Evolutionary conservation across 37 sponge, comb jelly and placozoan species (phyloP).

Genomic region (Bolinopsis microptera): DNA sequence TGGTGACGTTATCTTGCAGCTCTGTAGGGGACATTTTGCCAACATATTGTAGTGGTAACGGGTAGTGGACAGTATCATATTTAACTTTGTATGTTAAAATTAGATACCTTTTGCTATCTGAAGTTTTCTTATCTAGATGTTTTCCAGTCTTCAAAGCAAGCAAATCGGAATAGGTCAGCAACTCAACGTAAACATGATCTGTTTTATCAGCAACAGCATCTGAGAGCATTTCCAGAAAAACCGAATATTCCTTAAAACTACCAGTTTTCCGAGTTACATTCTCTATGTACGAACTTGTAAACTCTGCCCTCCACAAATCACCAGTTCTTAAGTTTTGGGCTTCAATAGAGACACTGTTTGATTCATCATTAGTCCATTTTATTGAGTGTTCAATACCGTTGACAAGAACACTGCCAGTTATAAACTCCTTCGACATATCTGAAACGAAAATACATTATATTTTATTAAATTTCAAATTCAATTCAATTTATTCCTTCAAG

Average conservation of each 20-base stretch:
- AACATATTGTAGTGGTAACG: neutral
- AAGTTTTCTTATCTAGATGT: neutral
- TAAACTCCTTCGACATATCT: neutral
- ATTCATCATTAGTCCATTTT: neutral
- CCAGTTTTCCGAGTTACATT: conserved; percentile 24
- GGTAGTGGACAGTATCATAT: conserved; percentile 58
- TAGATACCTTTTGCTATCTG: conserved; percentile 35
- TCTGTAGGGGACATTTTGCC: conserved; percentile 52
- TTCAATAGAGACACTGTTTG: neutral
- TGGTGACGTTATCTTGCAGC: conserved; percentile 45
- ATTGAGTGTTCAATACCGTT: neutral
- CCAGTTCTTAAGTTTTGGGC: conserved; percentile 48
- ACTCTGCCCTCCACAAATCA: conserved; percentile 48
- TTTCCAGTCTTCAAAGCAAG: neutral
- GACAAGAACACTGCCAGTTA: neutral
- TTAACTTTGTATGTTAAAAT: conserved; percentile 51
- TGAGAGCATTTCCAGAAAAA: conserved; percentile 1
- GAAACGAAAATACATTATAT: no score
- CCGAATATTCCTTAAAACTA: conserved; percentile 20
- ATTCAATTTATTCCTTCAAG: no score
- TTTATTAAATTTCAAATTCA: no score
- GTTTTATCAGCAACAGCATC: conserved; percentile 9
- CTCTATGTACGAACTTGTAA: neutral
- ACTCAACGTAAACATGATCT: conserved; percentile 27
- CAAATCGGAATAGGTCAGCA: conserved; percentile 33